Evolutionary conservation across 2,888 invertebrate genomes (phyloP).

Genomic region (Leucozona laternaria): DNA sequence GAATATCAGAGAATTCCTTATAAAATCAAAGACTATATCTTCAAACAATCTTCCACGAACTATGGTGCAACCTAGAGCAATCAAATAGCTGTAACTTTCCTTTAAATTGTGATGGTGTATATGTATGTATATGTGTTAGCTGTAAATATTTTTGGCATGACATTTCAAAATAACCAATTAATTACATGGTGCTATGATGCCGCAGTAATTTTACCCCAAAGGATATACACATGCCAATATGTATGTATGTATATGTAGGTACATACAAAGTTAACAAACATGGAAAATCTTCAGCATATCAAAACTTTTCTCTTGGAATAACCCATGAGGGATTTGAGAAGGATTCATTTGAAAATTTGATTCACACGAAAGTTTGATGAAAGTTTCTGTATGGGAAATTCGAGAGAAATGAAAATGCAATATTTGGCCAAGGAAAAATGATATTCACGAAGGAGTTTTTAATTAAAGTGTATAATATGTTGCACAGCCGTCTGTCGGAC

Average conservation of each 20-base stretch:
- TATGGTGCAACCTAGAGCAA: not conserved
- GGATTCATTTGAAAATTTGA: conserved; percentile 30
- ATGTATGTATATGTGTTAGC: not conserved
- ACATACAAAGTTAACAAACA: not conserved
- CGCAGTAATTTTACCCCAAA: conserved; percentile 14
- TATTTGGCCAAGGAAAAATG: conserved; percentile 8
- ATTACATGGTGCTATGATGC: conserved; percentile 26
- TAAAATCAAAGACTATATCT: not conserved
- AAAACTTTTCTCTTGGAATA: not conserved
- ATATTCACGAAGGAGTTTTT: conserved; percentile 22
- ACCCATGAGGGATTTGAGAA: not conserved
- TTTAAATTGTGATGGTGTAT: too few relatives aligned
- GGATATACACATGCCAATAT: not conserved
- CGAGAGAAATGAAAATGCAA: conserved; percentile 18
- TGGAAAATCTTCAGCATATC: not conserved
- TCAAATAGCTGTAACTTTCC: too few relatives aligned
- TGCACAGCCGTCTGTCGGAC: not conserved
- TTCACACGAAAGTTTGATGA: conserved; percentile 31
- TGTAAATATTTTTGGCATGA: not conserved
- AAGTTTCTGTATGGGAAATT: conserved; percentile 13
- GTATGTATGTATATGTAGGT: not conserved
- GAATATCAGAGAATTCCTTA: not conserved
- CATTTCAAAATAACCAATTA: conserved; percentile 34
- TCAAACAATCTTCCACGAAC: conserved; percentile 7
- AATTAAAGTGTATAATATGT: conserved; percentile 30